Evolutionary conservation across 2,113 vertebrate species (phyloP).

Genomic region (Chaenogobius annularis): DNA sequence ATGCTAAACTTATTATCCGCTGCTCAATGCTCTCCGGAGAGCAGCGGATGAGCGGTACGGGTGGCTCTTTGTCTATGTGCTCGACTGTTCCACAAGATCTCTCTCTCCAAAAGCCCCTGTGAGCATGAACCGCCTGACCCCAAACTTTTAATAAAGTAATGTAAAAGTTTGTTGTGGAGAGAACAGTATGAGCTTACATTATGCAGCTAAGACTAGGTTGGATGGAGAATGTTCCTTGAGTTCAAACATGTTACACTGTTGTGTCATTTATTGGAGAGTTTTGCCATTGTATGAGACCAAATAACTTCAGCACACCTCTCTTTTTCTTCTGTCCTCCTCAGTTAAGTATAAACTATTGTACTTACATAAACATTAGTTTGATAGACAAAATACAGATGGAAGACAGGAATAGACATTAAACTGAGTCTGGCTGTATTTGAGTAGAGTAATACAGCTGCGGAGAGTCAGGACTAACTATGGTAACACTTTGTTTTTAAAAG

Average conservation of each 20-base stretch:
- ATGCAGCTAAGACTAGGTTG: slow-evolving; percentile 7
- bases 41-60: slow-evolving; percentile 15
- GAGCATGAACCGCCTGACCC: slow-evolving; percentile 42
- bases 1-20: slow-evolving; percentile 30
- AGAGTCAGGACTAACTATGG: too few relatives aligned
- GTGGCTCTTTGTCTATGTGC: slow-evolving; percentile 20
- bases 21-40: slow-evolving; percentile 24
- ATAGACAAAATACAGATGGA: too few relatives aligned
- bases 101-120: slow-evolving; percentile 13
- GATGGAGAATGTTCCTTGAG: slow-evolving; percentile 13
- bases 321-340: not conserved
- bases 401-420: too few relatives aligned
- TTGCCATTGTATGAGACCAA: not conserved
- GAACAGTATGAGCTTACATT: slow-evolving; percentile 20
- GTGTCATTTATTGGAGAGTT: not conserved
- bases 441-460: too few relatives aligned
- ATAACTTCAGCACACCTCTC: not conserved
- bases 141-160: slow-evolving; percentile 19
- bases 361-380: too few relatives aligned
- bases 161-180: slow-evolving; percentile 16
- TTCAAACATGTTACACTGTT: not conserved
- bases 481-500: too few relatives aligned
- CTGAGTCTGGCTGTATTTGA: too few relatives aligned
- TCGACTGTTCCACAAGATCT: slow-evolving; percentile 14
- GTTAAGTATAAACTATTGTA: not conserved